Conservation (phyloP, 2,888 invertebrate genomes). For the Mesoligia furuncula region DNA sequence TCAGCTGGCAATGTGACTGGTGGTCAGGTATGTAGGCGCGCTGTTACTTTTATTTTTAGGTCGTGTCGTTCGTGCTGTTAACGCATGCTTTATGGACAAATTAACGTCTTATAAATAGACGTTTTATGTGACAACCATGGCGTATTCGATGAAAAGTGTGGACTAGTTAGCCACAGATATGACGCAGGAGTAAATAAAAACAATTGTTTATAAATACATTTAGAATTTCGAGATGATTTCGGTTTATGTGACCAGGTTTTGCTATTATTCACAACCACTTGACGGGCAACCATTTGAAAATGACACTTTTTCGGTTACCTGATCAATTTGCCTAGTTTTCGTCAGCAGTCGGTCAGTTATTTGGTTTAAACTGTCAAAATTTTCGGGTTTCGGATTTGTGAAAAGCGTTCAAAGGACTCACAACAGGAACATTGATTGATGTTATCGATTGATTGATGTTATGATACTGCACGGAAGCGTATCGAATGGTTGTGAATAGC, state of each 20-base stretch:
- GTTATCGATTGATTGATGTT: too few species aligned
- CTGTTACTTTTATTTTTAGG: constrained; percentile 73
- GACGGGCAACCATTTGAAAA: background rate
- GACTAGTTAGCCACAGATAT: constrained; percentile 4
- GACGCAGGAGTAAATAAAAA: constrained; percentile 9
- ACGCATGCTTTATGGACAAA: constrained; percentile 65
- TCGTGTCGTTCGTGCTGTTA: constrained; percentile 51
- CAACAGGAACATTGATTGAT: too few species aligned
- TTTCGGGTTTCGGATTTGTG: too few species aligned
- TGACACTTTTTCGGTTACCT: background rate
- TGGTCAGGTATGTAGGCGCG: constrained; percentile 65
- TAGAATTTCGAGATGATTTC: background rate
- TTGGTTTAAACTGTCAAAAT: background rate
- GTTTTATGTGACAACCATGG: constrained; percentile 57
- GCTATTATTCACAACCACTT: background rate
- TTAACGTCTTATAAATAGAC: constrained; percentile 59
- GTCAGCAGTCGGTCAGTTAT: background rate
- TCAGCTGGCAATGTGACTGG: constrained; percentile 74
- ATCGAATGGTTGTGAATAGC: background rate
- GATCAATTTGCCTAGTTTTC: background rate
- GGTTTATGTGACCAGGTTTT: background rate
- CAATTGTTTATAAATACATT: background rate
- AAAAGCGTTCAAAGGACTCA: too few species aligned
- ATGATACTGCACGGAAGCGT: background rate
- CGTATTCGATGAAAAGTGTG: constrained; percentile 36